phyloP scores from a whole-genome alignment of 2,113 vertebrate species.

The Rhea americana region DNA sequence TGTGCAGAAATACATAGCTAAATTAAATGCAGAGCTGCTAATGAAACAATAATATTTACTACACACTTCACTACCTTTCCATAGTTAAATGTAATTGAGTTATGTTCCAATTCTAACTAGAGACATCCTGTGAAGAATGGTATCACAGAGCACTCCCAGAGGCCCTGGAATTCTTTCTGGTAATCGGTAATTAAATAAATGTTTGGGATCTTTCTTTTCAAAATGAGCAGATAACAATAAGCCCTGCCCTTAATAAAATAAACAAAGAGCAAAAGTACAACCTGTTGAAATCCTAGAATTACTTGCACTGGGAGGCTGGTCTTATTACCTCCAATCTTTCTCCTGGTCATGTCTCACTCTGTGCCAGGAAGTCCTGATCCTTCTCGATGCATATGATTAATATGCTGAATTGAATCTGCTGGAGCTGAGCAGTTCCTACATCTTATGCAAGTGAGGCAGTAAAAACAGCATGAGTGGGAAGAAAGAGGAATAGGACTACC shows the following conservation, averaged over 20 bases:
- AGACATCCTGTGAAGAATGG: background rate
- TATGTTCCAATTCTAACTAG: background rate
- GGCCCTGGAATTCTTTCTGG: background rate
- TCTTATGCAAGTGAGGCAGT: background rate
- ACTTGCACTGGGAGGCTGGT: background rate
- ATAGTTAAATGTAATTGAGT: constrained; percentile 34
- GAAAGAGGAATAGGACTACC: background rate
- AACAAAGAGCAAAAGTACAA: background rate
- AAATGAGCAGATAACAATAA: background rate
- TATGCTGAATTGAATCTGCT: background rate
- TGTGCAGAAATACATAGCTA: constrained; percentile 53
- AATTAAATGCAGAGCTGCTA: constrained; percentile 59
- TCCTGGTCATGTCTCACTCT: background rate
- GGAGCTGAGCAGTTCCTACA: background rate
- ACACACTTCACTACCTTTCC: constrained; percentile 32
- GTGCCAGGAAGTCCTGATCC: background rate
- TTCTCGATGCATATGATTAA: background rate
- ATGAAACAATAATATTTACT: constrained; percentile 55
- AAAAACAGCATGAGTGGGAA: background rate
- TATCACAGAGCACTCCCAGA: background rate
- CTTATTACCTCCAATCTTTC: background rate
- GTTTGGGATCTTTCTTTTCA: background rate
- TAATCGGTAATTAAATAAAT: background rate
- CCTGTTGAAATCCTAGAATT: background rate
- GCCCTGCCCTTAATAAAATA: background rate